phyloP scores from a whole-genome alignment of 2,888 invertebrate species.

The Bruchidius siliquastri region DNA sequence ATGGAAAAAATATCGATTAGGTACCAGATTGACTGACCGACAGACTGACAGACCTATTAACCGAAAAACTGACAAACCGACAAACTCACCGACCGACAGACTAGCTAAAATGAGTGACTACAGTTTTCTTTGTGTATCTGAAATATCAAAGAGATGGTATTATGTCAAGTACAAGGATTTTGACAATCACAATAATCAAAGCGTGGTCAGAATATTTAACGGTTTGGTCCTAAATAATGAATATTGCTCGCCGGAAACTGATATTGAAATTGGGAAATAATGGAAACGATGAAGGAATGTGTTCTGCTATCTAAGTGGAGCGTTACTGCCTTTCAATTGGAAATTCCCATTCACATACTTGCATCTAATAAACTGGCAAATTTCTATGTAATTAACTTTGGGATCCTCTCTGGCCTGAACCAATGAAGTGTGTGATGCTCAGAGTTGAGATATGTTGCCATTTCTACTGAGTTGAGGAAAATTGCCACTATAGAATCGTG shows the following conservation, averaged over 20 bases:
- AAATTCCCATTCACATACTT: slow-evolving; percentile 50
- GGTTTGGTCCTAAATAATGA: slow-evolving; percentile 47
- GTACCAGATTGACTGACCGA: too few relatives aligned
- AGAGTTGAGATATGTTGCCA: slow-evolving; percentile 18
- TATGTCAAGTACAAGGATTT: too few relatives aligned
- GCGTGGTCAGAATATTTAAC: slow-evolving; percentile 42
- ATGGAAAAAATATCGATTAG: too few relatives aligned
- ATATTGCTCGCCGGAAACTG: slow-evolving; percentile 38
- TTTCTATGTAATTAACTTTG: slow-evolving; percentile 49
- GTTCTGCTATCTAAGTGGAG: slow-evolving; percentile 30
- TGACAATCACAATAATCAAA: too few relatives aligned
- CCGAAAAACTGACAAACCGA: too few relatives aligned
- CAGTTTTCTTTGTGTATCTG: too few relatives aligned
- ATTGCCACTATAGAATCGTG: too few relatives aligned
- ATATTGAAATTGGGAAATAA: slow-evolving; percentile 36
- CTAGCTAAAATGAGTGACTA: too few relatives aligned
- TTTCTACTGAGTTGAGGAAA: too few relatives aligned
- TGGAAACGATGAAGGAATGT: slow-evolving; percentile 36
- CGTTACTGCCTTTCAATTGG: slow-evolving; percentile 48
- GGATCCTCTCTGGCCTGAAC: slow-evolving; percentile 37
- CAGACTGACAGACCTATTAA: too few relatives aligned
- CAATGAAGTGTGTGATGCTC: slow-evolving; percentile 36
- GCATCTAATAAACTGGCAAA: slow-evolving; percentile 49
- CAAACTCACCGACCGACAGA: too few relatives aligned
- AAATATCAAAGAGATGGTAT: too few relatives aligned